phyloP scores from a whole-genome alignment of 2,113 vertebrate species.

The Leuciscus idus region DNA sequence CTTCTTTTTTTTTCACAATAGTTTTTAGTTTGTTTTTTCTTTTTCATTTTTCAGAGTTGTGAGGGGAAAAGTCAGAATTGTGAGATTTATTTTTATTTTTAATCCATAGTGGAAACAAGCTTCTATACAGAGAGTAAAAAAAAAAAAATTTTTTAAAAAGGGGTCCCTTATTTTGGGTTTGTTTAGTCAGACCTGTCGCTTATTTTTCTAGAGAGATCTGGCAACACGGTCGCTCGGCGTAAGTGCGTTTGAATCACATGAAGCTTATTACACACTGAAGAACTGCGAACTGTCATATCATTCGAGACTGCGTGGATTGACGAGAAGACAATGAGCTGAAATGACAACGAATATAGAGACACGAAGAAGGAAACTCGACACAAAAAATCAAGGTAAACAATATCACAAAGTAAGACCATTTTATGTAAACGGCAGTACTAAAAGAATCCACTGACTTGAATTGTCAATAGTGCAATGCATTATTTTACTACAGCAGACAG shows the following conservation, averaged over 20 bases:
- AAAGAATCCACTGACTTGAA: neutral
- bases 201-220: neutral
- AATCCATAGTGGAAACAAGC: no score
- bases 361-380: conserved; percentile 61
- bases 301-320: neutral
- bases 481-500: neutral
- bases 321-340: conserved; percentile 17
- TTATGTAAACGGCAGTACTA: neutral
- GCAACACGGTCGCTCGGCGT: conserved; percentile 3
- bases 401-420: neutral
- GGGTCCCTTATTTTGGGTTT: neutral
- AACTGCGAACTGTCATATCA: neutral
- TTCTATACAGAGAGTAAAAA: no score
- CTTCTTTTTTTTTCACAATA: no score
- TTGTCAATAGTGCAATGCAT: neutral
- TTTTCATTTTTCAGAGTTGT: no score
- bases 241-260: conserved; percentile 25
- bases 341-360: conserved; percentile 55
- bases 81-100: no score
- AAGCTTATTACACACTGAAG: conserved; percentile 54
- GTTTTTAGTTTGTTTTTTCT: no score
- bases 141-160: no score
- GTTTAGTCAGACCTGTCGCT: neutral
- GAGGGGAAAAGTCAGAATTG: no score
- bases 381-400: conserved; percentile 30